Evolutionary conservation across 2,888 invertebrate species (phyloP), one percentile per base, ranked within the genome.

Genomic region (Phymatocera aterrima): DNA sequence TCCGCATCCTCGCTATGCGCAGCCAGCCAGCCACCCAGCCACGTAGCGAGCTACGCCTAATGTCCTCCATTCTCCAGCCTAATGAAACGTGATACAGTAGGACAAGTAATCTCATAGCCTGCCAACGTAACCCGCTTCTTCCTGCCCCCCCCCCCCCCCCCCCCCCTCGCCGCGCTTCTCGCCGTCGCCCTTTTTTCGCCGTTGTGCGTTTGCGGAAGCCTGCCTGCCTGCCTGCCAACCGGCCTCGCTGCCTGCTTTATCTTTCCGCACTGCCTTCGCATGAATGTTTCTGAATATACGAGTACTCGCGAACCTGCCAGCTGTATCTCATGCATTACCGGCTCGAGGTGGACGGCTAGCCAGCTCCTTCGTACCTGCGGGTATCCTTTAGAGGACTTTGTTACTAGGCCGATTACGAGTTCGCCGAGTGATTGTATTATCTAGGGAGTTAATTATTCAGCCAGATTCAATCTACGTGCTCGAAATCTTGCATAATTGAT

Each of bases 21-120:
- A n/a, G 18, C 10, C 51, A 60, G n/a, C 60, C 6, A 31, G 37
- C 40, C 6, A 65, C 61, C 37, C 43, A 24, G 12, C 64, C 21
- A 43, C 68, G 28, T 15, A 15, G 6, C 10, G 21, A 57, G 57
- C 28, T 28, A 57, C 57, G 57, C 57, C 57, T 51, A 48, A 54
- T 54, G 48, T 72, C 72, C 72, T 72, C 72, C 72, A 51, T 72
- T 72, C 72, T 72, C 72, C 51, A 24, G 72, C 24, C 51, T 54
- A 72, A 51, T 51, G 72, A 72, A 72, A 72, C 72, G 34, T 72
- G 51, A 72, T 72, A 72, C 72, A 51, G 72, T 51, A 37, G 24
- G 72, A 72, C 72, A 72, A 72, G 51, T 72, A 48, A 72, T 72
- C 51, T 72, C 34, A 34, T 72, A 51, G 48, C 51, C 51, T 72